Conservation (phyloP, 53 echinoderm and acorn worm species). For the Astropecten irregularis region DNA sequence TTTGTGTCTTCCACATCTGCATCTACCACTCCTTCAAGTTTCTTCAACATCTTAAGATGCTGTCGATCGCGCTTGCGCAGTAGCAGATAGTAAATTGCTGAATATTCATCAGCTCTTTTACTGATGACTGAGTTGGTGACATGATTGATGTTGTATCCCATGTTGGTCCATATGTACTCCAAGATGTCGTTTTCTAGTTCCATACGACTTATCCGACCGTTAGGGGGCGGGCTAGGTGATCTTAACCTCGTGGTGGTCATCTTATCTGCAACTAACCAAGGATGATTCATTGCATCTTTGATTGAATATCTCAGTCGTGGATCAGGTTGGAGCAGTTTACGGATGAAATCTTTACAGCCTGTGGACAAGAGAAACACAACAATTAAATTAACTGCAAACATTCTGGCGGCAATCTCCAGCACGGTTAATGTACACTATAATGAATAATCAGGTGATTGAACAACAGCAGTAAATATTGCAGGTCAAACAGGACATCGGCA, state of each 20-base stretch:
- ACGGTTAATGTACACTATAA: too few species aligned
- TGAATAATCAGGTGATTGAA: too few species aligned
- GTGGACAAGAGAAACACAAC: background rate
- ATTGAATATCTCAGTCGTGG: slow-evolving; percentile 78
- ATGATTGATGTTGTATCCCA: slow-evolving; percentile 79
- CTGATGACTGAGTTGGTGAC: slow-evolving; percentile 83
- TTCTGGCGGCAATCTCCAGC: too few species aligned
- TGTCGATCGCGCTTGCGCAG: slow-evolving; percentile 57
- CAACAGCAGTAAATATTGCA: too few species aligned
- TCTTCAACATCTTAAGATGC: slow-evolving; percentile 42
- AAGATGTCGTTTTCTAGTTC: slow-evolving; percentile 83
- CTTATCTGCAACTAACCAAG: slow-evolving; percentile 64
- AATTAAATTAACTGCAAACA: too few species aligned
- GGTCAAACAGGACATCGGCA: too few species aligned
- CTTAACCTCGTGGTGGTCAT: background rate
- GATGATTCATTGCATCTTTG: slow-evolving; percentile 66
- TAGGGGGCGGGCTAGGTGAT: background rate
- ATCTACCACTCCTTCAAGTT: background rate
- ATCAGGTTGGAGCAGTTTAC: slow-evolving; percentile 79
- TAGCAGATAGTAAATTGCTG: slow-evolving; percentile 84
- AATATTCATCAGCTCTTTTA: slow-evolving; percentile 82
- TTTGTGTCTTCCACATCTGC: background rate
- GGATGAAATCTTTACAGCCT: slow-evolving; percentile 89
- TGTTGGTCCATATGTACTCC: slow-evolving; percentile 66
- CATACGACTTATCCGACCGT: slow-evolving; percentile 77